Evolutionary conservation across 2,113 vertebrate genomes (phyloP).

Genomic region (Oreochromis aureus): DNA sequence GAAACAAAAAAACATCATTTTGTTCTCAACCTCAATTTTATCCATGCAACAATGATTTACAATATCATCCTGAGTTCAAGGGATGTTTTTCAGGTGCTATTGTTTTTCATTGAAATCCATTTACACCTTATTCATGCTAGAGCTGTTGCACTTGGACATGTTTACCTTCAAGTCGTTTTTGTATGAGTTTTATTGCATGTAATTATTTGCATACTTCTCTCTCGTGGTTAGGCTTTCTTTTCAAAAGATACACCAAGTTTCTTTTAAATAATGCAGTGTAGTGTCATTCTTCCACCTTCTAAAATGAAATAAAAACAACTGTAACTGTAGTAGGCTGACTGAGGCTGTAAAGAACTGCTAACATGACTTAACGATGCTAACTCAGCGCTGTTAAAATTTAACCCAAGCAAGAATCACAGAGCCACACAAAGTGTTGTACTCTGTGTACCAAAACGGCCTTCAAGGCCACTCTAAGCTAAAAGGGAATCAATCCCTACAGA

Average conservation of each 20-base stretch:
- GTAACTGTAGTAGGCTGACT: neutral
- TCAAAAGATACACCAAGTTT: neutral
- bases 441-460: neutral
- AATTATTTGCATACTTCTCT: neutral
- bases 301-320: neutral
- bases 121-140: neutral
- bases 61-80: neutral
- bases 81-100: neutral
- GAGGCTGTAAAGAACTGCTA: neutral
- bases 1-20: slow-evolving; percentile 4
- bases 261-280: neutral
- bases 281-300: neutral
- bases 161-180: neutral
- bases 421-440: neutral
- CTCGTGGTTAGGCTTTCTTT: neutral
- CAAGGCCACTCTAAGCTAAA: neutral
- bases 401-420: neutral
- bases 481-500: neutral
- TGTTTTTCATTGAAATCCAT: neutral
- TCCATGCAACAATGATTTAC: neutral
- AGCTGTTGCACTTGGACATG: neutral
- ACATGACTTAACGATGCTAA: neutral
- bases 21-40: neutral
- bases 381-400: neutral
- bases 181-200: neutral